Evolutionary conservation across 2,113 vertebrate genomes (phyloP).

Genomic region (Potamarius usumacintae): DNA sequence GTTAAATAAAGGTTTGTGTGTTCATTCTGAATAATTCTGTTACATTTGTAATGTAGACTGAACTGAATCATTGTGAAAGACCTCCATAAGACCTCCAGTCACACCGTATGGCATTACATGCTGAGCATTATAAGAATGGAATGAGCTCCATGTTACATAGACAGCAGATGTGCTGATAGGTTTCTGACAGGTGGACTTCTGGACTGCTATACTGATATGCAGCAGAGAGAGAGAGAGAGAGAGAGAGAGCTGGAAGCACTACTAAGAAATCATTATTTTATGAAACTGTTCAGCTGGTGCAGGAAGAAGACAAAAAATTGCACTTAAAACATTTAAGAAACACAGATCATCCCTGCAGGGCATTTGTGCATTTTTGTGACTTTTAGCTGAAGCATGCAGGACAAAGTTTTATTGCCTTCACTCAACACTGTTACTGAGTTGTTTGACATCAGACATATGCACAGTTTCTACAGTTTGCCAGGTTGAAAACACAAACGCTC

Average conservation of each 20-base stretch:
- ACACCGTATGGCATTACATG: background rate
- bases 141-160: background rate
- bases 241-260: background rate
- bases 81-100: background rate
- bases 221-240: too few species aligned
- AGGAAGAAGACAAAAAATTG: background rate
- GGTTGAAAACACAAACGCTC: background rate
- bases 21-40: background rate
- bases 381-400: constrained; percentile 11
- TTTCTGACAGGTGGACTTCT: constrained; percentile 21
- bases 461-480: background rate
- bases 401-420: background rate
- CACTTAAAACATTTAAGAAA: background rate
- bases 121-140: constrained; percentile 9
- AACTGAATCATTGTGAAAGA: background rate
- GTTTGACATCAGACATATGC: background rate
- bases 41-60: background rate
- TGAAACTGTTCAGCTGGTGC: background rate
- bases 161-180: constrained; percentile 13
- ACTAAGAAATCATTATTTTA: background rate
- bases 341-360: constrained; percentile 11
- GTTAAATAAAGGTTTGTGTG: too few species aligned
- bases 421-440: background rate
- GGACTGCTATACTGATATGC: background rate
- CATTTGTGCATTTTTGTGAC: constrained; percentile 30